These are phyloP conservation scores for Prolemur simus DNA, from an alignment of 2,113 vertebrate species.

Conservation along the genomic window DNA sequence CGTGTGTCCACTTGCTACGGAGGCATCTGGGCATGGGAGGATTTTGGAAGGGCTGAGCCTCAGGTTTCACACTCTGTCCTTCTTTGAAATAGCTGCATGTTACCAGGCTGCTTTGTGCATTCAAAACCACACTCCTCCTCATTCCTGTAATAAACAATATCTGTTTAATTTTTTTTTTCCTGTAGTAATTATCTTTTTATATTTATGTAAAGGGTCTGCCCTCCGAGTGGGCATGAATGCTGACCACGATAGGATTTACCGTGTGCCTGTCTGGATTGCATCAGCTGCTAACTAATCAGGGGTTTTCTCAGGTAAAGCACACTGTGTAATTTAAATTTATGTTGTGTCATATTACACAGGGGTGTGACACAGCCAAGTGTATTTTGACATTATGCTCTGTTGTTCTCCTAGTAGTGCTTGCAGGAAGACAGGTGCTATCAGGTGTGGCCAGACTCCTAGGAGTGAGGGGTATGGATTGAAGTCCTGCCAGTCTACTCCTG, in stretches of 20 bases:
- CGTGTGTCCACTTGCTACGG: conserved; percentile 50
- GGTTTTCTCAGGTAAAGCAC: not conserved
- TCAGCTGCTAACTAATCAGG: conserved; percentile 41
- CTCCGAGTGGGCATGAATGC: not conserved
- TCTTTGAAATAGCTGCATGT: conserved; percentile 70
- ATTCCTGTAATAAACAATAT: conserved; percentile 49
- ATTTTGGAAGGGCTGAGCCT: conserved; percentile 63
- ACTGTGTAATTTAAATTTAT: not conserved
- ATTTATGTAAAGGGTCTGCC: conserved; percentile 37
- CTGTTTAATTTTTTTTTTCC: conserved; percentile 48
- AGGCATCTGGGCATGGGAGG: conserved; percentile 38
- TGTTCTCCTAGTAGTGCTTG: not conserved
- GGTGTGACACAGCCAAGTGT: not conserved
- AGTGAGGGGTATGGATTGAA: rapidly evolving
- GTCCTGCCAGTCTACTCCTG: not conserved
- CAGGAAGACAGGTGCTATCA: not conserved
- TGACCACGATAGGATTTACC: not conserved
- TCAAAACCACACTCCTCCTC: conserved; percentile 39
- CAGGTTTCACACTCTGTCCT: conserved; percentile 18
- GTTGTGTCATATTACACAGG: not conserved
- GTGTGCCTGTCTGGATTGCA: conserved; percentile 28
- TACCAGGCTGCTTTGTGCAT: conserved; percentile 19
- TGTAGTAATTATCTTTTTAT: conserved; percentile 68
- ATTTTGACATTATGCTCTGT: not conserved
- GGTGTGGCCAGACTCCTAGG: not conserved